Conservation (phyloP, 1,140 invertebrate species). For the Schmidtea mediterranea region DNA sequence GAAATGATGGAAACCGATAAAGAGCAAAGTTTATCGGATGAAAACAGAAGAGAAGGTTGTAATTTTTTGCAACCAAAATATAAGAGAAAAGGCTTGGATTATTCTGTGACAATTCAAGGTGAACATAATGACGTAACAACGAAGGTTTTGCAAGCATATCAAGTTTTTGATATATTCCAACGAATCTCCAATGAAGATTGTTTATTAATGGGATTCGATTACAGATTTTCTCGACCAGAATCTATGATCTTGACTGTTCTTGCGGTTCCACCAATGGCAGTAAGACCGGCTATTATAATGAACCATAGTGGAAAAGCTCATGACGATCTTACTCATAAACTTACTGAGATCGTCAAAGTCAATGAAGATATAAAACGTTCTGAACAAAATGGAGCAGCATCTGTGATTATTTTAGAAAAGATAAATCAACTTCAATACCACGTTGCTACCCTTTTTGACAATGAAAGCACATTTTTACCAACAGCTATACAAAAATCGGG, state of each 20-base stretch:
- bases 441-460: constrained; percentile 84
- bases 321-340: constrained; percentile 93
- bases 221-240: constrained; percentile 76
- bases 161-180: constrained; percentile 82
- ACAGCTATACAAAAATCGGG: constrained; percentile 90
- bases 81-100: constrained; percentile 56
- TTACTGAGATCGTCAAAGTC: constrained; percentile 88
- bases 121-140: constrained; percentile 56
- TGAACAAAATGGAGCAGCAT: constrained; percentile 74
- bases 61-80: constrained; percentile 84
- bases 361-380: constrained; percentile 82
- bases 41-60: constrained; percentile 47
- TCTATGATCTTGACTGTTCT: constrained; percentile 96
- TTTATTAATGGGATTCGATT: constrained; percentile 74
- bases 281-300: constrained; percentile 91
- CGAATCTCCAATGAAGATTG: constrained; percentile 90
- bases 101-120: constrained; percentile 49
- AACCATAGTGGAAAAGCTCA: constrained; percentile 90
- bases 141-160: constrained; percentile 63
- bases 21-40: constrained; percentile 9
- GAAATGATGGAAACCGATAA: constrained; percentile 53
- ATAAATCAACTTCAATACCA: constrained; percentile 95
- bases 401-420: constrained; percentile 81
- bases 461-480: constrained; percentile 89
- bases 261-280: constrained; percentile 71